Conservation (phyloP, 2,113 vertebrate genomes). For the Chaetorhynchus papuensis region DNA sequence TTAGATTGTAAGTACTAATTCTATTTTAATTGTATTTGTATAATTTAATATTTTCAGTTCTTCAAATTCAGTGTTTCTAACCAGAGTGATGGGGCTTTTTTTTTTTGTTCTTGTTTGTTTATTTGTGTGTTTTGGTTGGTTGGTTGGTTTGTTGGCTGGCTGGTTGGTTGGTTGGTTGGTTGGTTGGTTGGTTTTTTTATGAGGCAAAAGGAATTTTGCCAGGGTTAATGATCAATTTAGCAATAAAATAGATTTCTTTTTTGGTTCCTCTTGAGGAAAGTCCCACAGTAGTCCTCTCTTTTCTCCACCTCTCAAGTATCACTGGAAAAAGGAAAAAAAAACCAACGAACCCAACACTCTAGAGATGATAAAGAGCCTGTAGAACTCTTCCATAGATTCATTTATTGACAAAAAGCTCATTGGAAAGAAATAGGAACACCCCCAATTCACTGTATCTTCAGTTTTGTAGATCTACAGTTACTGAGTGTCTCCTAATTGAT, state of each 20-base stretch:
- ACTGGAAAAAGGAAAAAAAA: not conserved
- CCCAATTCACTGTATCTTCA: not conserved
- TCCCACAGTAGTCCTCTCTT: not conserved
- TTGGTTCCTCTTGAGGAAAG: not conserved
- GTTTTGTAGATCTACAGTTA: not conserved
- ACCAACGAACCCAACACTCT: rapidly evolving
- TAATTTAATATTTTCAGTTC: not conserved
- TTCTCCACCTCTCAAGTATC: not conserved
- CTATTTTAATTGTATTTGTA: not conserved
- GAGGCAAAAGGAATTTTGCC: not conserved
- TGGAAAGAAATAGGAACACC: not conserved
- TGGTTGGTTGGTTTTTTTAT: not conserved
- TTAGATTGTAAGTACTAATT: not conserved
- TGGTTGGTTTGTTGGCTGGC: not conserved
- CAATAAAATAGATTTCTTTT: not conserved
- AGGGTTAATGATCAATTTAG: not conserved
- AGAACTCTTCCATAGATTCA: not conserved
- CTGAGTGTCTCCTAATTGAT: not conserved
- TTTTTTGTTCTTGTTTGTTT: not conserved
- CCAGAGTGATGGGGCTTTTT: rapidly evolving
- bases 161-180: not conserved
- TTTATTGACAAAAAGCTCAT: not conserved
- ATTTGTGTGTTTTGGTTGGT: not conserved
- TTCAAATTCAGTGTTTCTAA: not conserved
- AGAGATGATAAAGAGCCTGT: not conserved